Base-by-base conservation (phyloP, 2,113 vertebrate species). In the Prunella fulvescens region DNA sequence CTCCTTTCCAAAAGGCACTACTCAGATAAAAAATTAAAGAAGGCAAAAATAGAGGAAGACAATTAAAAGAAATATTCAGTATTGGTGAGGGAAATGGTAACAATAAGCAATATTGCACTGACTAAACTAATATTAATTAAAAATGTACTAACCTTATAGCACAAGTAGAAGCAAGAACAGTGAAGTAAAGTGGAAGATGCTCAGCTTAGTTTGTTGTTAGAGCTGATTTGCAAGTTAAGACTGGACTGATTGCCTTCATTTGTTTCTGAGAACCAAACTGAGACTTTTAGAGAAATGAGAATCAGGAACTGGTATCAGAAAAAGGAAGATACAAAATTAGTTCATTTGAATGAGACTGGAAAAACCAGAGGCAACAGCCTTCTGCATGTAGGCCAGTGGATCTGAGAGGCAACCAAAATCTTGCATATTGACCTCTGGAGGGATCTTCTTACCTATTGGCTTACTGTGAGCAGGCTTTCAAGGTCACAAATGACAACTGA, bases 261-360 rank as follows among this genome's bases (percentile, higher is more conserved):
- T 94, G 67, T 53, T 90, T 93, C 29, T 39, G 51, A 92, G 37
- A 93, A 60, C 33, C 44, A 23, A 88, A 90, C 20, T 1, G 24
- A 74, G 35, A 62, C 64, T 70, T 88, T 66, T 39, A 58, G 76
- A 86, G 95, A 94, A 97, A 90, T 62, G 29, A 93, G 56, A 96
- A 93, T 79, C 24, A 31, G 81, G 85, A 96, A 97, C 62, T n/a
- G 35, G n/a, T 50, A 86, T 35, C 26, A 83, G 33, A 92, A 94
- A 76, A 85, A 56, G 64, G 88, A 94, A 95, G 67, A 42, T 19
- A 54, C 2, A 88, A 66, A 83, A 73, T 45, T 1, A 60, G 20
- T 47, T 70, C 6, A 66, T 96, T 86, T 95, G 51, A 88, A 70
- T 62, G 15, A 83, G 23, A 44, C 35, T 14, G 71, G 31, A 70